Percentiles rank a stretch among this genome's conserved stretches.
Evolutionary conservation across 2,113 vertebrate genomes (phyloP).

Genomic region (Anas platyrhynchos): DNA sequence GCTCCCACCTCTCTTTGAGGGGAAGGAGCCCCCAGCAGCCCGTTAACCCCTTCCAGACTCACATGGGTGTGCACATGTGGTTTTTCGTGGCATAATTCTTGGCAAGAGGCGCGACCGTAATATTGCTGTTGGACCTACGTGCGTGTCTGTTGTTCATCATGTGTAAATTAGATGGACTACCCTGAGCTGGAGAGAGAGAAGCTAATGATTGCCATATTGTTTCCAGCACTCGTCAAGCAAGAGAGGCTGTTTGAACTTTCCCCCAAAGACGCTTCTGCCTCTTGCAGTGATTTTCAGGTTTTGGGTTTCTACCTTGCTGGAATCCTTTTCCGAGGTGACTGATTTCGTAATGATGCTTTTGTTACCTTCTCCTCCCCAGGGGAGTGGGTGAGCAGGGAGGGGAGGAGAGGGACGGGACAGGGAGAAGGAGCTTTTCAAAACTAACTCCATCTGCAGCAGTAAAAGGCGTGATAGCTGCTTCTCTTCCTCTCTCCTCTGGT

Average conservation of each 20-base stretch:
- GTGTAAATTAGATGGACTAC: slow-evolving; percentile 40
- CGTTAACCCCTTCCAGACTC: slow-evolving; percentile 50
- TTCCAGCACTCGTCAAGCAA: slow-evolving; percentile 18
- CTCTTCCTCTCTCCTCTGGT: slow-evolving; percentile 3
- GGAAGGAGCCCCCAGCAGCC: background rate
- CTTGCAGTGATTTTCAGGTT: slow-evolving; percentile 21
- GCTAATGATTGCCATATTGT: slow-evolving; percentile 68
- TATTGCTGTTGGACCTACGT: slow-evolving; percentile 28
- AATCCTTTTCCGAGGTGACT: slow-evolving; percentile 26
- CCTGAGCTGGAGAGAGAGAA: slow-evolving; percentile 18
- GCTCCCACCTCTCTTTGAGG: background rate
- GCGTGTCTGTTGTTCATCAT: slow-evolving; percentile 62
- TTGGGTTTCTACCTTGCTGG: background rate
- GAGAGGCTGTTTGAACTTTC: slow-evolving; percentile 62
- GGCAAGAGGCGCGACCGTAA: slow-evolving; percentile 28
- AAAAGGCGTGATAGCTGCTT: background rate
- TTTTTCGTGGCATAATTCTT: slow-evolving; percentile 45
- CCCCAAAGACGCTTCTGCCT: slow-evolving; percentile 53
- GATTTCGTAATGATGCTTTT: slow-evolving; percentile 15
- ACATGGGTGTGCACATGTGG: background rate
- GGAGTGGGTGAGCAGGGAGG: background rate
- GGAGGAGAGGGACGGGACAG: background rate
- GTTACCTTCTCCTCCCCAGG: background rate
- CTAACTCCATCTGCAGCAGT: background rate
- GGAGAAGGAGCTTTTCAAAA: slow-evolving; percentile 19